A percentile compares a stretch with the other conserved stretches of the same genome.
These are phyloP conservation scores for Coregonus ussuriensis DNA, from an alignment of 2,797 vertebrate genomes.

Conservation along the genomic window DNA sequence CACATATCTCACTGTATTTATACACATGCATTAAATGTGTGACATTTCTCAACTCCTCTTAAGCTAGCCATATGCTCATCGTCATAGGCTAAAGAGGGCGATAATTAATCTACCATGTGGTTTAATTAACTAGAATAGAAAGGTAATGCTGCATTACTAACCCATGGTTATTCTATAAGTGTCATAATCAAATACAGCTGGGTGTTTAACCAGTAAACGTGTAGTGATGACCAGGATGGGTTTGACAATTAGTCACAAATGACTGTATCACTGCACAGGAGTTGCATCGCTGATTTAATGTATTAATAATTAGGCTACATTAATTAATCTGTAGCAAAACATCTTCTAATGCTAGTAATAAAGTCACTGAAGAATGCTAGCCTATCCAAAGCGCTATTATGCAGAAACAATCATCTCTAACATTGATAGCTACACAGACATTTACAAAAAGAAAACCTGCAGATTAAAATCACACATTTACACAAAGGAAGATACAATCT, in stretches of 20 bases:
- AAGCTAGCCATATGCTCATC: too few relatives aligned
- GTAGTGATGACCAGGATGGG: background rate
- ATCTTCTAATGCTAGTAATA: background rate
- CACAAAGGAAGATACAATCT: background rate
- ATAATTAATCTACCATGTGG: too few relatives aligned
- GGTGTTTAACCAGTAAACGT: background rate
- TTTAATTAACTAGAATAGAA: too few relatives aligned
- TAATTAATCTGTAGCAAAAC: background rate
- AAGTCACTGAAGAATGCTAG: background rate
- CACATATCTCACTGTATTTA: too few relatives aligned
- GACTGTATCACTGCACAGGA: background rate
- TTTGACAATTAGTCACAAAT: background rate
- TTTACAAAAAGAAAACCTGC: background rate
- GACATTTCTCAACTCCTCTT: too few relatives aligned
- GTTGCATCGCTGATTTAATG: background rate
- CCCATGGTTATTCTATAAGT: too few relatives aligned
- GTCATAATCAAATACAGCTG: too few relatives aligned
- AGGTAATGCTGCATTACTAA: too few relatives aligned
- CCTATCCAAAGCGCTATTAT: background rate
- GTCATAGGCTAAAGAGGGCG: too few relatives aligned
- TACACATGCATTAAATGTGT: too few relatives aligned
- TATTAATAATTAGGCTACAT: background rate
- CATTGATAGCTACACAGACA: background rate
- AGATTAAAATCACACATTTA: background rate
- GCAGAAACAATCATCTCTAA: background rate